A percentile compares a stretch with the other conserved stretches of the same genome.
phyloP scores from a whole-genome alignment of 1,140 invertebrate species.

The Leptopilina boulardi region DNA sequence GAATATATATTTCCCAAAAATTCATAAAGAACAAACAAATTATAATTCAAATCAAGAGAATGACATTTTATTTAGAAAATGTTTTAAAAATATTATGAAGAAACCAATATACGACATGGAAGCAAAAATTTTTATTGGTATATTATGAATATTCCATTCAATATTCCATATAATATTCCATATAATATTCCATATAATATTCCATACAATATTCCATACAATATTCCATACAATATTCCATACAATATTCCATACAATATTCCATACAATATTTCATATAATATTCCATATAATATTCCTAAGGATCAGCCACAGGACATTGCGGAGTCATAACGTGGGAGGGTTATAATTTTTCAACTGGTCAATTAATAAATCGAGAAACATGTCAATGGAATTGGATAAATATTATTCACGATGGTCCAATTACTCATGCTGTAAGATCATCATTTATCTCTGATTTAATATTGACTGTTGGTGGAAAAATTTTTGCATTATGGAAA shows the following conservation, averaged over 20 bases:
- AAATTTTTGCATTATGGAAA: slow-evolving; percentile 79
- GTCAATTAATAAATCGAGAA: slow-evolving; percentile 77
- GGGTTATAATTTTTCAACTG: slow-evolving; percentile 79
- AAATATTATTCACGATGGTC: slow-evolving; percentile 81
- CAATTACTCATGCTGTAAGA: slow-evolving; percentile 76
- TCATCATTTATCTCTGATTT: slow-evolving; percentile 77
- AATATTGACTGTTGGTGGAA: slow-evolving; percentile 78
- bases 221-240: no score
- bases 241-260: no score
- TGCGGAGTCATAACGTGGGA: slow-evolving; percentile 77
- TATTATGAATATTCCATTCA: neutral
- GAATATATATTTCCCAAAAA: slow-evolving; percentile 49
- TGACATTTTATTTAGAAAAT: slow-evolving; percentile 52
- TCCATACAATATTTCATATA: no score
- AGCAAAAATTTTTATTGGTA: slow-evolving; percentile 62
- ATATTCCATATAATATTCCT: neutral
- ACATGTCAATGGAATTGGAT: slow-evolving; percentile 71
- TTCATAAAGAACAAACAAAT: slow-evolving; percentile 51
- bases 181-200: no score
- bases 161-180: no score
- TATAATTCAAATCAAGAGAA: slow-evolving; percentile 28
- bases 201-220: no score
- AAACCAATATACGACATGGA: slow-evolving; percentile 53
- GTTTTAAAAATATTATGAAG: slow-evolving; percentile 56
- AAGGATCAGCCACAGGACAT: slow-evolving; percentile 72